Percentiles rank a stretch among this genome's conserved stretches.
Evolutionary conservation across 2,113 vertebrate genomes (phyloP).

Genomic region (Xiphophorus maculatus): DNA sequence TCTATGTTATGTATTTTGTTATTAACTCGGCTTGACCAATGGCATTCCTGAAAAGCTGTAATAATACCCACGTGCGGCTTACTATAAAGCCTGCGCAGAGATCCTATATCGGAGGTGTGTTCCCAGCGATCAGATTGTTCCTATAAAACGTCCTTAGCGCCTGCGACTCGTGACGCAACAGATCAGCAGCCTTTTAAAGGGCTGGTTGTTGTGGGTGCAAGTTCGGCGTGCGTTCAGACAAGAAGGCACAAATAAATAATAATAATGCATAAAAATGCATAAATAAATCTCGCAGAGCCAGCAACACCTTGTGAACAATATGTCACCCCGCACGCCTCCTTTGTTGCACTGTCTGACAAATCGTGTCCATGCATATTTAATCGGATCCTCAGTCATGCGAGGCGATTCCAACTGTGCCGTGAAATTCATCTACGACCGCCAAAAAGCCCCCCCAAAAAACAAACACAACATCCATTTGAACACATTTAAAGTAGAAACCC

Average conservation of each 20-base stretch:
- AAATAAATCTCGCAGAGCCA: constrained; percentile 12
- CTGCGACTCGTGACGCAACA: neutral
- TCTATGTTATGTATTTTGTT: neutral
- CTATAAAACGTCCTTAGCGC: neutral
- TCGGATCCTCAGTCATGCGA: constrained; percentile 40
- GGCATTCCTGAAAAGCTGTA: neutral
- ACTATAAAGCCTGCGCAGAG: constrained; percentile 35
- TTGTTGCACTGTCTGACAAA: constrained; percentile 70
- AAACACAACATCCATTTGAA: neutral
- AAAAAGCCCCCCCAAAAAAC: neutral
- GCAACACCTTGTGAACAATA: constrained; percentile 20
- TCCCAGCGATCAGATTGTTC: neutral
- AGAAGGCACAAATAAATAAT: too few relatives aligned
- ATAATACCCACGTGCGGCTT: constrained; percentile 35
- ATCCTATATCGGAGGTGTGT: neutral
- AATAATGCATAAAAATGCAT: neutral
- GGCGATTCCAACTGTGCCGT: constrained; percentile 32
- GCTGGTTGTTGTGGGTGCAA: neutral
- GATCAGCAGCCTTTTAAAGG: neutral
- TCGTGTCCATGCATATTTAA: constrained; percentile 58
- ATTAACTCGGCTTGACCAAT: too few relatives aligned
- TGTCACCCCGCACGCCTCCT: constrained; percentile 48
- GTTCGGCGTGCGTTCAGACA: neutral
- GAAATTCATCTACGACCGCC: constrained; percentile 11
- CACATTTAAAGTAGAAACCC: neutral